Percentiles rank a stretch among this genome's conserved stretches.
Conservation (phyloP, 2,113 vertebrate species). For the Ptilonorhynchus violaceus region DNA sequence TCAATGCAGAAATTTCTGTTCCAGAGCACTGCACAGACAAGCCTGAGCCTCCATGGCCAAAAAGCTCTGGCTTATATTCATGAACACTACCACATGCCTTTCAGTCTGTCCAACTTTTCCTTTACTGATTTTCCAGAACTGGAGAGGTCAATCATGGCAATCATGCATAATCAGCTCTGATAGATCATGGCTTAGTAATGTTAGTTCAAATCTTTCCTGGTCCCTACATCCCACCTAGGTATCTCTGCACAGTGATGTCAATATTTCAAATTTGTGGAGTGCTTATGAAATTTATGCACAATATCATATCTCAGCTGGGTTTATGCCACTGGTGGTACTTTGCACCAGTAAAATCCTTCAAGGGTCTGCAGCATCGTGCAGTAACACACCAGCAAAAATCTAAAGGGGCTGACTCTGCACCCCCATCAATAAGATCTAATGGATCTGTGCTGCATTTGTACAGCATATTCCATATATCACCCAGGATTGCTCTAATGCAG, state of each 20-base stretch:
- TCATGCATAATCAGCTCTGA: not conserved
- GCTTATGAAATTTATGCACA: not conserved
- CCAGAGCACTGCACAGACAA: not conserved
- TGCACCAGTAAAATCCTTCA: not conserved
- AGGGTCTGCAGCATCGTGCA: not conserved
- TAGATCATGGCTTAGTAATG: not conserved
- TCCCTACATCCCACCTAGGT: not conserved
- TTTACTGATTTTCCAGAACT: not conserved
- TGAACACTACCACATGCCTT: not conserved
- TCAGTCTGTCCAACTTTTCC: not conserved
- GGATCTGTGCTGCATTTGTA: not conserved
- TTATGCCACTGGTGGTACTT: not conserved
- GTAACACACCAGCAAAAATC: not conserved
- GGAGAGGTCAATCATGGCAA: not conserved
- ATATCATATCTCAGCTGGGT: not conserved
- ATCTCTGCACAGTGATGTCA: not conserved
- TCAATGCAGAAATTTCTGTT: not conserved
- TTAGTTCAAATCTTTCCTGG: not conserved
- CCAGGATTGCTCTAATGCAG: not conserved
- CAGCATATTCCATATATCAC: not conserved
- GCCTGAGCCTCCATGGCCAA: not conserved
- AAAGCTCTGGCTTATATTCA: not conserved
- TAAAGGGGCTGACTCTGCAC: not conserved
- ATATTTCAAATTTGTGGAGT: accelerated
- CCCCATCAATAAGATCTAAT: not conserved